These are phyloP conservation scores for Sparus aurata DNA, from an alignment of 2,797 vertebrate species.

Conservation along the genomic window DNA sequence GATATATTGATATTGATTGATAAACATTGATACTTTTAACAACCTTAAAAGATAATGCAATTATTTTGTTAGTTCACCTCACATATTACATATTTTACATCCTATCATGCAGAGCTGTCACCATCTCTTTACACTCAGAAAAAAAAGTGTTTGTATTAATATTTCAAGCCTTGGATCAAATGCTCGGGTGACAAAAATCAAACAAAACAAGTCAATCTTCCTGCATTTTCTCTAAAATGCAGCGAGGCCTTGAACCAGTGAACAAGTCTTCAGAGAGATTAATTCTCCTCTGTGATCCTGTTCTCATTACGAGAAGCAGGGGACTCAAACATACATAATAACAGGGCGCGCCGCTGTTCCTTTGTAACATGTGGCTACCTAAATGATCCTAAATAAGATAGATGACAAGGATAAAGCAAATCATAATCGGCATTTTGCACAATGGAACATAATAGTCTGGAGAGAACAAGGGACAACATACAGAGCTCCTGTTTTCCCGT, in stretches of 20 bases:
- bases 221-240: constrained; percentile 43
- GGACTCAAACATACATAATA: constrained; percentile 79
- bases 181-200: constrained; percentile 20
- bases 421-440: constrained; percentile 85
- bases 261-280: constrained; percentile 74
- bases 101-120: not conserved
- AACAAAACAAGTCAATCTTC: constrained; percentile 51
- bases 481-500: constrained; percentile 74
- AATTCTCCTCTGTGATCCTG: constrained; percentile 76
- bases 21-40: no score
- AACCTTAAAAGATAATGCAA: no score
- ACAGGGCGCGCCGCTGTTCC: constrained; percentile 78
- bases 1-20: no score
- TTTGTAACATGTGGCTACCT: constrained; percentile 83
- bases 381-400: constrained; percentile 84
- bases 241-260: constrained; percentile 67
- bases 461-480: constrained; percentile 78
- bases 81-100: no score
- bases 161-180: constrained; percentile 34
- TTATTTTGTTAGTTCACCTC: not conserved
- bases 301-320: constrained; percentile 75
- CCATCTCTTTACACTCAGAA: not conserved
- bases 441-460: constrained; percentile 79
- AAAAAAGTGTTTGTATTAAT: constrained; percentile 20
- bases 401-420: constrained; percentile 82